phyloP scores from a whole-genome alignment of 1,140 invertebrate genomes.

The Drosophila dunni region DNA sequence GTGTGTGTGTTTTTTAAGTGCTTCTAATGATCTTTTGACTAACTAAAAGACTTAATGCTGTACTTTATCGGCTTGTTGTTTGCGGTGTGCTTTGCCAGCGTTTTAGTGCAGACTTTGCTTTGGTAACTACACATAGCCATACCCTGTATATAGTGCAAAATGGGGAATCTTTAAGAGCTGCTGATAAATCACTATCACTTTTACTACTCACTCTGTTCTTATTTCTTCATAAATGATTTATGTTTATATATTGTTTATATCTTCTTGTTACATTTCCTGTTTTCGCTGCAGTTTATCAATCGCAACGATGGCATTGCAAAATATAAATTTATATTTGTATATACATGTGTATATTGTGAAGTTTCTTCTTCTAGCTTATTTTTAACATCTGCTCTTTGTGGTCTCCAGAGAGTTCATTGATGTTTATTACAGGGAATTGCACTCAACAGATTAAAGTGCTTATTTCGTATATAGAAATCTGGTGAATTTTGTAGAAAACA shows the following conservation, averaged over 20 bases:
- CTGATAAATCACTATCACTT: too few species aligned
- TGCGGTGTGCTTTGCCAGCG: slow-evolving; percentile 48
- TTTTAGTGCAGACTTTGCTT: slow-evolving; percentile 46
- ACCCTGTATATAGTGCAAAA: background rate
- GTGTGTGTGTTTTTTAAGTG: background rate
- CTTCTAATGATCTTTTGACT: slow-evolving; percentile 2
- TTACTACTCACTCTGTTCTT: too few species aligned
- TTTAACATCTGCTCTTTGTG: background rate
- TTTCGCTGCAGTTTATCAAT: slow-evolving; percentile 56
- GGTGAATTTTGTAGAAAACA: too few species aligned
- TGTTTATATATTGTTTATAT: slow-evolving; percentile 10
- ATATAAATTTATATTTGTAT: background rate
- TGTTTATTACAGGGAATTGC: slow-evolving; percentile 2
- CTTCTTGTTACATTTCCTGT: slow-evolving; percentile 56
- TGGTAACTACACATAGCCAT: slow-evolving; percentile 65
- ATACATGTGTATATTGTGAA: too few species aligned
- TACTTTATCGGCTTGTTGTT: slow-evolving; percentile 44
- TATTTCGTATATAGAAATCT: background rate
- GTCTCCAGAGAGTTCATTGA: background rate
- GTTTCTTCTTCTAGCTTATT: too few species aligned
- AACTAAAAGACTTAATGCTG: slow-evolving; percentile 39
- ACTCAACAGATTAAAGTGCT: background rate
- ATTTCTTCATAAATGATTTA: background rate
- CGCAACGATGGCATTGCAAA: slow-evolving; percentile 35
- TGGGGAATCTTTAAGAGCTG: background rate